phyloP scores from a whole-genome alignment of 2,113 vertebrate genomes.

The Panthera uncia region DNA sequence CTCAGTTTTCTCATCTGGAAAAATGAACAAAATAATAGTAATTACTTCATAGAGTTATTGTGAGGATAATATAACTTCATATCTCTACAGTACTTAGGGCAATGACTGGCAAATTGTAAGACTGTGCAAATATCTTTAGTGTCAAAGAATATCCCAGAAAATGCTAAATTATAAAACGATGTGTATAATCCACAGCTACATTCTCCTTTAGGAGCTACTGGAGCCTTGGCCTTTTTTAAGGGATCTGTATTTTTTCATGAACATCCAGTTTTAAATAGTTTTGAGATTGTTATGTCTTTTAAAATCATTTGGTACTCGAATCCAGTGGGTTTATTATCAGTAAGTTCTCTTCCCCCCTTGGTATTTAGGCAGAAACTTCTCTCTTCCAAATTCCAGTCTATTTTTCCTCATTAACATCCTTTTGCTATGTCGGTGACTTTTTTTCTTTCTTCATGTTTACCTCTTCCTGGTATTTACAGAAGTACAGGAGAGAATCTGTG shows the following conservation, averaged over 20 bases:
- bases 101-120: neutral
- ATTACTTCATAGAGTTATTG: neutral
- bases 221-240: neutral
- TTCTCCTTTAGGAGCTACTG: neutral
- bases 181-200: neutral
- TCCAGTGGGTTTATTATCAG: constrained; percentile 32
- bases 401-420: constrained; percentile 53
- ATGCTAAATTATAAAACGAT: constrained; percentile 11
- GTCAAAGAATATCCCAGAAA: constrained; percentile 2
- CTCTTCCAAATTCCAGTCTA: constrained; percentile 42
- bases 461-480: constrained; percentile 68
- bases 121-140: neutral
- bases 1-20: neutral
- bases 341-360: neutral
- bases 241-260: neutral
- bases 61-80: neutral
- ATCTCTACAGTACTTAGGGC: neutral
- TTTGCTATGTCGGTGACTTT: neutral
- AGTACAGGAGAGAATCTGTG: constrained; percentile 53
- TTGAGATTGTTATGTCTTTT: constrained; percentile 33
- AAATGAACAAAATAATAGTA: neutral
- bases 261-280: neutral
- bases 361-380: constrained; percentile 55
- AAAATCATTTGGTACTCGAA: constrained; percentile 9
- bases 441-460: constrained; percentile 55